Evolutionary conservation across 2,888 invertebrate genomes (phyloP), one percentile per base, ranked within the genome.

Genomic region (Panorpa germanica): DNA sequence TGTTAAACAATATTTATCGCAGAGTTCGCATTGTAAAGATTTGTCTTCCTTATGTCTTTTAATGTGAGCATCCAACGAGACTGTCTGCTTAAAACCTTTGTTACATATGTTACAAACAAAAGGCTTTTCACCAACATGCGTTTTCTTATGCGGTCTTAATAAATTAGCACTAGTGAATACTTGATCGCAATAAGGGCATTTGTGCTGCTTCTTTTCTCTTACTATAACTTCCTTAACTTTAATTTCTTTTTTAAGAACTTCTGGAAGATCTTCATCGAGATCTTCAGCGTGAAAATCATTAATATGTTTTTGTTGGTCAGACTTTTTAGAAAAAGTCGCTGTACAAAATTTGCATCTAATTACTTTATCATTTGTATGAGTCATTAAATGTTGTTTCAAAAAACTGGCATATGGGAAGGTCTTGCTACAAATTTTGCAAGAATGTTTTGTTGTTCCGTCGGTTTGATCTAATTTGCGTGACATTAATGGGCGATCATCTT

Each of bases 121-220:
- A 28, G 54, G 47, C 20, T 47, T 48, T 19, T 49, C 45, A 6
- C 44, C 50, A 4, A 42, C 45, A 37, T 64, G 63, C 7, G 49
- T 50, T 32, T 59, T 57, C 29, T 55, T 49, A 37, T 65, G 65
- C 36, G 59, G 48, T 24, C 57, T 54, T 14, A 65, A 46, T 25
- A 55, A 57, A 27, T 58, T 55, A 25, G 57, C 53, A 31, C 59
- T 57, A 2, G 55, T 47, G 39, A 63, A 61, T 20, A 53, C 44
- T 37, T 61, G 52, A 29, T 55, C 46, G 40, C 65, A 65, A 10
- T 45, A 43, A 13, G 48, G 39, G 33, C 55, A 55, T 29, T 50
- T 52, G 27, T 49, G 45, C 18, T 45, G 25, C 27, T 7, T 20
- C n/a, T n/a, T n/a, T 20, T n/a, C 8, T 9, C 8, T n/a, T 8